Percentiles rank a stretch among this genome's conserved stretches.
These are phyloP conservation scores for Trinectes maculatus DNA, from an alignment of 2,113 vertebrate species.

Conservation along the genomic window DNA sequence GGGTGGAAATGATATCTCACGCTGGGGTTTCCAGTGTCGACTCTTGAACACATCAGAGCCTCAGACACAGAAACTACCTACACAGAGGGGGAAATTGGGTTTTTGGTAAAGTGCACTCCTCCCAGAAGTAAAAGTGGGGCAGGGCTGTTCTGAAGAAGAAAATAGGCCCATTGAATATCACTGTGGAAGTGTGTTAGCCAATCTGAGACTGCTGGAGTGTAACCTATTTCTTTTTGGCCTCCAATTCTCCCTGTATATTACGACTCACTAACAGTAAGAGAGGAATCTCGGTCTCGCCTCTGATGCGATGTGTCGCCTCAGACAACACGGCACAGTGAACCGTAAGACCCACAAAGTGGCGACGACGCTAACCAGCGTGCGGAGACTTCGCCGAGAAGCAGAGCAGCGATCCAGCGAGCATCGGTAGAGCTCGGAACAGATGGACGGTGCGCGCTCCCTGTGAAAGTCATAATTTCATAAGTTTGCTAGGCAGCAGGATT, in stretches of 20 bases:
- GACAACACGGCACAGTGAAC: neutral
- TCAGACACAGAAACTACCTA: constrained; percentile 17
- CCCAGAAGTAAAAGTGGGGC: constrained; percentile 46
- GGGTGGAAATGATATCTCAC: constrained; percentile 44
- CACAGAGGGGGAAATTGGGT: constrained; percentile 38
- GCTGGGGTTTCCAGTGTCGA: constrained; percentile 32
- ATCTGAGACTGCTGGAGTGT: constrained; percentile 26
- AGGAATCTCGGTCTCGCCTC: constrained; percentile 2
- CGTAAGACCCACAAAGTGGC: neutral
- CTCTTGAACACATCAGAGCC: constrained; percentile 35
- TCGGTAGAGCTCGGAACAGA: constrained; percentile 8
- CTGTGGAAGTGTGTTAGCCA: constrained; percentile 30
- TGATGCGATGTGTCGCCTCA: neutral
- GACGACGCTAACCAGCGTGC: neutral
- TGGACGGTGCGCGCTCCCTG: neutral
- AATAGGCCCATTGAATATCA: constrained; percentile 31
- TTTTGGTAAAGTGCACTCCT: constrained; percentile 34
- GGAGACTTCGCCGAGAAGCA: neutral
- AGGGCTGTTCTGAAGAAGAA: constrained; percentile 8
- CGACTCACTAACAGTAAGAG: constrained; percentile 10
- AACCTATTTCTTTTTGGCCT: neutral
- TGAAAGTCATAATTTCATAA: constrained; percentile 35
- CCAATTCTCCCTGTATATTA: neutral
- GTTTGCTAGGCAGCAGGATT: constrained; percentile 43
- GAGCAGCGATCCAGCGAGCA: neutral